Conservation (phyloP, 2,113 vertebrate species). For the Petroica traversi region DNA sequence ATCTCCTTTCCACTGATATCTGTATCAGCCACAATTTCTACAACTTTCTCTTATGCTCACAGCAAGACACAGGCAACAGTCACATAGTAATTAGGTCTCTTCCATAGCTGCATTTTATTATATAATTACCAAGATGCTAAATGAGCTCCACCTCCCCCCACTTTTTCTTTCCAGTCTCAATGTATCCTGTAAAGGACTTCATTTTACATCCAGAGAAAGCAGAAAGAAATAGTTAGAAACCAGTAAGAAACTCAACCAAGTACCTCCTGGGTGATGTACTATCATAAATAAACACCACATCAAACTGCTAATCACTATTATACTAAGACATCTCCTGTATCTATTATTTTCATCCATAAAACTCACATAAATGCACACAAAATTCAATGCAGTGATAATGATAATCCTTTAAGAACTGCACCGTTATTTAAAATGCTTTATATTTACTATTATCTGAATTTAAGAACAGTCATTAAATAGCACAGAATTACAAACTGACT, state of each 20-base stretch:
- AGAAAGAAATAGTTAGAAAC: background rate
- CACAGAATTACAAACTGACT: slow-evolving; percentile 12
- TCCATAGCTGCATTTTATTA: background rate
- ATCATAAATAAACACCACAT: background rate
- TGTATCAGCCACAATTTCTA: background rate
- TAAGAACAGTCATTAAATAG: slow-evolving; percentile 3
- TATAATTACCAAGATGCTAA: background rate
- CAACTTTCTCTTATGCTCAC: background rate
- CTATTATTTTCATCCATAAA: slow-evolving; percentile 16
- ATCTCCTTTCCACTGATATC: background rate
- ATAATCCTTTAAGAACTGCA: slow-evolving; percentile 4
- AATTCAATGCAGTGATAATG: background rate
- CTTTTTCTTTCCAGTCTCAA: background rate
- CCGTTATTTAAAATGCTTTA: slow-evolving; percentile 17
- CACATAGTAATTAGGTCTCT: background rate
- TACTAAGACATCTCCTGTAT: background rate
- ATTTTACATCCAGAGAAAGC: background rate
- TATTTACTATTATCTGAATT: slow-evolving; percentile 24
- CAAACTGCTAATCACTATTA: background rate
- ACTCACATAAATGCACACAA: background rate
- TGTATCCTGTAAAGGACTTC: background rate
- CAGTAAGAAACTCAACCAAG: background rate
- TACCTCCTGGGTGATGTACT: background rate
- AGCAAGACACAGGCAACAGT: background rate
- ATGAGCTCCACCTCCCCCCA: background rate